Percentiles rank a stretch among this genome's conserved stretches.
phyloP scores from a whole-genome alignment of 1,140 invertebrate genomes.

The Wiebesia pumilae region DNA sequence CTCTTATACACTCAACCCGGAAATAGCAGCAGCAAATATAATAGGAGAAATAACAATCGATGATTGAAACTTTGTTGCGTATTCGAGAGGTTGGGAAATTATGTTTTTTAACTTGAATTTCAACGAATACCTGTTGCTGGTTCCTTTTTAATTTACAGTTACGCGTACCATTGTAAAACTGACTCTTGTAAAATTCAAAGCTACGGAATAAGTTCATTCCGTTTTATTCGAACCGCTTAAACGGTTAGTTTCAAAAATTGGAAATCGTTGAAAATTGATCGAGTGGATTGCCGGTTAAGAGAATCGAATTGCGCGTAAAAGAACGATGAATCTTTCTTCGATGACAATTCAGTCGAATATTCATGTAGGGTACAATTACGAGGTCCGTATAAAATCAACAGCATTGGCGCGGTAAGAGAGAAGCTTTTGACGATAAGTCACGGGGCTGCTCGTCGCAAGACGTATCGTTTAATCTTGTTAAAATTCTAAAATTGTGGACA shows the following conservation, averaged over 20 bases:
- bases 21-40: background rate
- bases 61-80: too few species aligned
- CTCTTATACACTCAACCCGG: background rate
- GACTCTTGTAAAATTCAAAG: too few species aligned
- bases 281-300: background rate
- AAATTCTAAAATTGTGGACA: background rate
- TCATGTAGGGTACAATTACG: background rate
- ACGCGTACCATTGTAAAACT: too few species aligned
- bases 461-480: background rate
- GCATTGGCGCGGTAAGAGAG: background rate
- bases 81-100: too few species aligned
- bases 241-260: constrained; percentile 2
- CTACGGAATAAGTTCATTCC: too few species aligned
- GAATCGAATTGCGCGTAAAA: background rate
- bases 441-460: background rate
- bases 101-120: too few species aligned
- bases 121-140: too few species aligned
- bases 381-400: background rate
- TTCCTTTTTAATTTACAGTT: too few species aligned
- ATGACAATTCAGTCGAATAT: background rate
- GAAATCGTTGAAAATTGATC: constrained; percentile 17
- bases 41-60: too few species aligned
- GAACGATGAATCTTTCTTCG: background rate
- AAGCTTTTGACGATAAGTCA: background rate
- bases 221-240: too few species aligned